phyloP scores from a whole-genome alignment of 2,888 invertebrate genomes.

The Aphodius sticticus region DNA sequence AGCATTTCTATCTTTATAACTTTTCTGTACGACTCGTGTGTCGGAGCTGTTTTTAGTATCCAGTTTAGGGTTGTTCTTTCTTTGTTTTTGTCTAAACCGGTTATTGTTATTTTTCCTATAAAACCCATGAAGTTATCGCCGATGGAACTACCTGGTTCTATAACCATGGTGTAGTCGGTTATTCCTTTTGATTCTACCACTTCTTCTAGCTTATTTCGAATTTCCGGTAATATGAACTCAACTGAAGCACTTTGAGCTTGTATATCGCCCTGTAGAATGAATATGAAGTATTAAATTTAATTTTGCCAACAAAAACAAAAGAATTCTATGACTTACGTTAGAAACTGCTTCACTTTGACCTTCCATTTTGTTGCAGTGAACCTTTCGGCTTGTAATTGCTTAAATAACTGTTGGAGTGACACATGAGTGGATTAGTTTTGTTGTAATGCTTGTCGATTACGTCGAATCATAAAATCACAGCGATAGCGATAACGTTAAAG shows the following conservation, averaged over 20 bases:
- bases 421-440: background rate
- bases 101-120: conserved; percentile 6
- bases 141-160: background rate
- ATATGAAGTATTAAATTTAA: too few species aligned
- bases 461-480: too few species aligned
- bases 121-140: conserved; percentile 31
- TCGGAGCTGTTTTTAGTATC: conserved; percentile 49
- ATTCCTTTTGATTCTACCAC: conserved; percentile 19
- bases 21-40: conserved; percentile 42
- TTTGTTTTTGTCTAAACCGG: conserved; percentile 15
- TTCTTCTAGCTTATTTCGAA: conserved; percentile 15
- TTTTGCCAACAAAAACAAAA: too few species aligned
- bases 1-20: conserved; percentile 40
- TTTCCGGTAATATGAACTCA: background rate
- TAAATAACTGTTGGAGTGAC: background rate
- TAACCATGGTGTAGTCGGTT: conserved; percentile 15
- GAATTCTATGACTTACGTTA: background rate
- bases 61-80: conserved; percentile 39
- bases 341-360: background rate
- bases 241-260: background rate
- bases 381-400: background rate
- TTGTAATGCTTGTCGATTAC: too few species aligned
- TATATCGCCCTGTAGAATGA: too few species aligned
- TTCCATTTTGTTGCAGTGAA: background rate
- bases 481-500: too few species aligned